Evolutionary conservation across 92 coral and sea anemone genomes (phyloP).

Genomic region (Zoanthus sansibaricus): DNA sequence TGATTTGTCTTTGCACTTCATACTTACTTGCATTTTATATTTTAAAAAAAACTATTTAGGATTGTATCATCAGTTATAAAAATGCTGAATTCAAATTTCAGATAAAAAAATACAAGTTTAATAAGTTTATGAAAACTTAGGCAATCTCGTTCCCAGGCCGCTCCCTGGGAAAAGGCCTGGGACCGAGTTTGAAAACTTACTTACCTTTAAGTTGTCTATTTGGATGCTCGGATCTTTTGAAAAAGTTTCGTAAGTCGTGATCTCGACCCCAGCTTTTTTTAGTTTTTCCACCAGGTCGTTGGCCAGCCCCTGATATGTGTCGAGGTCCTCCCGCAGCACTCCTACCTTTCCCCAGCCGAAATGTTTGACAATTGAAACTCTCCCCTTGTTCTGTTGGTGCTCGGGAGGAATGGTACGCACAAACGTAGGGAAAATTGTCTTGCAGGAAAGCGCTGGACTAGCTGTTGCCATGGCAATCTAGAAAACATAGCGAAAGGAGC

Average conservation of each 20-base stretch:
- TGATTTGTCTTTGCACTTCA: no score
- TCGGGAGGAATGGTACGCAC: conserved; percentile 90
- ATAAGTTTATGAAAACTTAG: not conserved
- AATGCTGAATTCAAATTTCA: no score
- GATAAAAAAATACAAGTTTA: not conserved
- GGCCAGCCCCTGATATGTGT: conserved; percentile 74
- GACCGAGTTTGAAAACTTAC: no score
- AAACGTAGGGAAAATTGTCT: conserved; percentile 71
- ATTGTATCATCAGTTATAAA: no score
- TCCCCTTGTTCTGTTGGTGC: conserved; percentile 75
- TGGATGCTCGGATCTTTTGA: conserved; percentile 54
- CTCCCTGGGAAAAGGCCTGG: no score
- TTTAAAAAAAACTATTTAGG: no score
- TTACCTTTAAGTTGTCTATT: conserved; percentile 62
- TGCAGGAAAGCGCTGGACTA: conserved; percentile 72
- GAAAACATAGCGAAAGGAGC: not conserved
- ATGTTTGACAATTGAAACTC: conserved; percentile 63
- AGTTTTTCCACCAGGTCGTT: conserved; percentile 72
- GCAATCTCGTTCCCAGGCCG: not conserved
- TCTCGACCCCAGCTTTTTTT: conserved; percentile 48
- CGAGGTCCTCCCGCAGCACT: conserved; percentile 68
- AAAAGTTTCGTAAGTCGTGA: conserved; percentile 69
- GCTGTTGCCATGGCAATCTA: conserved; percentile 88
- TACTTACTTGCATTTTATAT: no score
- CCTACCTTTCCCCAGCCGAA: conserved; percentile 77